Evolutionary conservation across 1,140 invertebrate species (phyloP), one percentile per base, ranked within the genome.

Genomic region (Cephus cinctus): DNA sequence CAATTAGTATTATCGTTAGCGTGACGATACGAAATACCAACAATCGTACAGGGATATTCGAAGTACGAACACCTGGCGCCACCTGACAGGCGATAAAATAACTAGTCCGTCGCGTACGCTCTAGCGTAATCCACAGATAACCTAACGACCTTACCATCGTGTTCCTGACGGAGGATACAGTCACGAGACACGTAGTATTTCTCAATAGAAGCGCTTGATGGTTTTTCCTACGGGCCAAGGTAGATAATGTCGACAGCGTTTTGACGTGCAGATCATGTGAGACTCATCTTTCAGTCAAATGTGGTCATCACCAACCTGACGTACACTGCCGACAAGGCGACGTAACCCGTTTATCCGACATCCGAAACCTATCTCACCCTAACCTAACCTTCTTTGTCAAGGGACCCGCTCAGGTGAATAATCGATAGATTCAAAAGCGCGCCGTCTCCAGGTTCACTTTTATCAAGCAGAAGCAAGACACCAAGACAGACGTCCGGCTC

Each of bases 261-360:
- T 55, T 57, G 31, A 43, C 38, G 45, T 49, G 50, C 54, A 34
- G 46, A 53, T 50, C 56, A 25, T 39, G 56, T 58, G 52, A 45
- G 44, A 36, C 19, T 43, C 38, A 57, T 57, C 57, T 54, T 32
- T 58, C 56, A 52, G n/a, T n/a, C 43, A 53, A 49, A 47, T 40
- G 21, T 22, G 20, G 22, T 32, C 27, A 14, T 21, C 41, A 43
- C 21, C 38, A 23, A 41, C 16, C 12, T 30, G 4, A 16, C n/a
- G 15, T 23, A 25, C 22, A 35, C 23, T 9, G 19, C 21, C 14
- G 43, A 16, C 38, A 50, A 20, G 23, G 40, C 22, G 27, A 40
- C 12, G 23, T 32, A 19, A 25, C 34, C 25, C 12, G 39, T 44
- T 40, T 4, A 15, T 12, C 43, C 27, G 54, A 58, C 57, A 45